A percentile compares a stretch with the other conserved stretches of the same genome.
Conservation (phyloP, 2,797 vertebrate genomes). For the Sebastes cheni region DNA sequence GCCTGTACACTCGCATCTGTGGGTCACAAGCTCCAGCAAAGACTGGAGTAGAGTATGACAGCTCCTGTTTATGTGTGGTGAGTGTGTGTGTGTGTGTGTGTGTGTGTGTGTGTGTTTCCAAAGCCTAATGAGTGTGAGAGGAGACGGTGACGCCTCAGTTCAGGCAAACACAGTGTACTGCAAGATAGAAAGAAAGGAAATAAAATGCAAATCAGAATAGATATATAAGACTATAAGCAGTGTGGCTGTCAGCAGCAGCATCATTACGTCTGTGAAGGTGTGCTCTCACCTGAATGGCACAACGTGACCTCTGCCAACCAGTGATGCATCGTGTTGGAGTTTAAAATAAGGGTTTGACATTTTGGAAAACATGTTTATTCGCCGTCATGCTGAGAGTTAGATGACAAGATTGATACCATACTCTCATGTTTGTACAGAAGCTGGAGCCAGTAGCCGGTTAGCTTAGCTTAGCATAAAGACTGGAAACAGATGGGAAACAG, state of each 20-base stretch:
- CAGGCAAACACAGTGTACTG: neutral
- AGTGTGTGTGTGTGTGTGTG: constrained; percentile 17
- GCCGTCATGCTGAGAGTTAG: neutral
- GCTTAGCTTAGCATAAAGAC: neutral
- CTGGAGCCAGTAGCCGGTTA: neutral
- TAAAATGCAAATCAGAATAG: neutral
- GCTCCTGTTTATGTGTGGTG: constrained; percentile 29
- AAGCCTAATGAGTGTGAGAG: constrained; percentile 31
- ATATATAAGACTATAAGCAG: neutral
- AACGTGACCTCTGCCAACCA: neutral
- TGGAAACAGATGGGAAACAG: neutral
- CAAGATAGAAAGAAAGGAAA: neutral
- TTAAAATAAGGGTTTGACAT: neutral
- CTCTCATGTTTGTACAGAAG: neutral
- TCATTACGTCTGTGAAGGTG: neutral
- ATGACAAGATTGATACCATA: neutral
- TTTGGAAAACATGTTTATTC: neutral
- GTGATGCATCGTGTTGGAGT: neutral
- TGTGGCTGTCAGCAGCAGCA: neutral
- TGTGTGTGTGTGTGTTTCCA: neutral
- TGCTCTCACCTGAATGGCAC: neutral
- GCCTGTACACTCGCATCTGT: constrained; percentile 22
- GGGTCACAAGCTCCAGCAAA: constrained; percentile 42
- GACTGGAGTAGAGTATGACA: constrained; percentile 36
- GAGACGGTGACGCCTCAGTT: neutral